Conservation (phyloP, 2,797 vertebrate species). For the Malacoraja senta region DNA sequence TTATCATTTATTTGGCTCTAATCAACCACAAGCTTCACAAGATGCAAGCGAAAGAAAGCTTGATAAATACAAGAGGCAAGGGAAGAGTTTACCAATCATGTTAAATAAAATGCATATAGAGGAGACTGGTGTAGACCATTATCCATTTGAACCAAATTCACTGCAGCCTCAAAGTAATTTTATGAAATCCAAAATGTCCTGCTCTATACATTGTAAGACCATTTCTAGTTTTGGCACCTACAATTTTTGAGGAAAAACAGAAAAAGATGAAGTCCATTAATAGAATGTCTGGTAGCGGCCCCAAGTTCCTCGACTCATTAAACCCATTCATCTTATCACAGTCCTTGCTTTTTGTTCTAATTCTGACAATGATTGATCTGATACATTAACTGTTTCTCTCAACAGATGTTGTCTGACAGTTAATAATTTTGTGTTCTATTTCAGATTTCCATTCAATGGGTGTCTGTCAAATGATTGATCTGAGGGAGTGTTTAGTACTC, state of each 20-base stretch:
- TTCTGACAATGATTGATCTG: too few relatives aligned
- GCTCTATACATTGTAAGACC: neutral
- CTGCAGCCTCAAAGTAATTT: neutral
- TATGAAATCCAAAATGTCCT: neutral
- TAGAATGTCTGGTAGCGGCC: neutral
- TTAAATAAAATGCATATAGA: neutral
- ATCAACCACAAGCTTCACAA: neutral
- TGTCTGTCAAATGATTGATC: neutral
- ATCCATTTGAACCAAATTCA: neutral
- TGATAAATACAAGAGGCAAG: neutral
- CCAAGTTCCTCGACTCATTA: too few relatives aligned
- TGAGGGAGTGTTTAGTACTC: neutral
- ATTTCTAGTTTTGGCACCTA: constrained; percentile 39
- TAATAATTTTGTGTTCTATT: too few relatives aligned
- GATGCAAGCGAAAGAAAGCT: neutral
- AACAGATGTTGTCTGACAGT: too few relatives aligned
- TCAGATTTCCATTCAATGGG: neutral
- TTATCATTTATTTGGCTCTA: neutral
- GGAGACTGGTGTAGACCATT: neutral
- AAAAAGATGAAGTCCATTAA: neutral
- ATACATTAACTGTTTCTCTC: too few relatives aligned
- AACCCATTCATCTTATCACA: too few relatives aligned
- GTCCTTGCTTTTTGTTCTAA: too few relatives aligned
- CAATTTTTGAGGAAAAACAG: neutral
- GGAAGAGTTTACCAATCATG: neutral